Evolutionary conservation across 1,140 invertebrate genomes (phyloP).

Genomic region (Danaus plexippus): DNA sequence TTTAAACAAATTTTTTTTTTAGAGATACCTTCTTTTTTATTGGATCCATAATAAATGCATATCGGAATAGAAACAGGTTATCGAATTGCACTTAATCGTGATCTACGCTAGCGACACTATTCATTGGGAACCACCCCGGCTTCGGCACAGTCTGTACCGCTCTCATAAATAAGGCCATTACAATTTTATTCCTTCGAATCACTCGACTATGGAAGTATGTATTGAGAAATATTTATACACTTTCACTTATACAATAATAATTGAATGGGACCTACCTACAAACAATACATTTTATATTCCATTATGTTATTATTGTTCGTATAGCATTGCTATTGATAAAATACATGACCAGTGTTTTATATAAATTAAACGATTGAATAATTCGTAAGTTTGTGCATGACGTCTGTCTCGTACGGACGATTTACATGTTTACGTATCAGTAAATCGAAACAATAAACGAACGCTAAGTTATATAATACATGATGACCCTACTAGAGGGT

Average conservation of each 20-base stretch:
- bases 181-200: constrained; percentile 29
- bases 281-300: constrained; percentile 47
- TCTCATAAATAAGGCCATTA: constrained; percentile 57
- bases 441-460: constrained; percentile 47
- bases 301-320: constrained; percentile 60
- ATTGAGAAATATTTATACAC: constrained; percentile 62
- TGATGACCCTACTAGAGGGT: constrained; percentile 17
- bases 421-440: constrained; percentile 52
- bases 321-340: constrained; percentile 56
- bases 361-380: constrained; percentile 45
- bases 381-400: constrained; percentile 65
- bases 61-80: constrained; percentile 31
- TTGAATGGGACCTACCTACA: constrained; percentile 68
- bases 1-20: no score
- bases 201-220: constrained; percentile 51
- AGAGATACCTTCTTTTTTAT: no score
- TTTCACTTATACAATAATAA: constrained; percentile 67
- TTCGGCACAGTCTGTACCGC: constrained; percentile 17
- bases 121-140: constrained; percentile 23
- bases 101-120: constrained; percentile 59
- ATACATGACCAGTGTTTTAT: constrained; percentile 31
- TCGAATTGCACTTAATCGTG: constrained; percentile 45
- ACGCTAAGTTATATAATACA: constrained; percentile 36
- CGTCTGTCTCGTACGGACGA: constrained; percentile 50
- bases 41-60: constrained; percentile 28